Evolutionary conservation across 2,888 invertebrate species (phyloP).

Genomic region (Antheraea assamensis): DNA sequence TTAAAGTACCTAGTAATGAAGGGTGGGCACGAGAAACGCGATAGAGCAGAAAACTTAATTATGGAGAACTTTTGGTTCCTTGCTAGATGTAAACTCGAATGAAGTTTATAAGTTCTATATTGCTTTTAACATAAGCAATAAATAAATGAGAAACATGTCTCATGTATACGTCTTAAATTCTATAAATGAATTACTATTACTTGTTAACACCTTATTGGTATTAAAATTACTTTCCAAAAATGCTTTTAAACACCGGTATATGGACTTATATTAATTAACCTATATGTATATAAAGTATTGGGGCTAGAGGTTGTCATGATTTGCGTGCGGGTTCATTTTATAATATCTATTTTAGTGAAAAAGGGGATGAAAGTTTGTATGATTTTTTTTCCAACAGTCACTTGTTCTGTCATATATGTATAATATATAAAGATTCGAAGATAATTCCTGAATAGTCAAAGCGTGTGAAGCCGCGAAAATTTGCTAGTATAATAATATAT

Average conservation of each 20-base stretch:
- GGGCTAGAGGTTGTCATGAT: too few relatives aligned
- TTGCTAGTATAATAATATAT: too few relatives aligned
- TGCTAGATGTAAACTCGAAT: background rate
- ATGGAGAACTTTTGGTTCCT: background rate
- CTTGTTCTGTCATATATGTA: too few relatives aligned
- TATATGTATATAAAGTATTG: too few relatives aligned
- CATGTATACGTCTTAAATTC: background rate
- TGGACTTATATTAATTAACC: background rate
- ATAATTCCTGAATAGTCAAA: too few relatives aligned
- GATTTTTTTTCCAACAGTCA: too few relatives aligned
- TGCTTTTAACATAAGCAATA: background rate
- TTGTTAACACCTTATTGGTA: background rate
- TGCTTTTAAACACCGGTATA: background rate
- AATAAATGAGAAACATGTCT: background rate
- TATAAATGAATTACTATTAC: background rate
- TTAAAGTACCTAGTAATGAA: background rate
- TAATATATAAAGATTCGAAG: too few relatives aligned
- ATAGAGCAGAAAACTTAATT: background rate
- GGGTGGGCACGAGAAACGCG: background rate
- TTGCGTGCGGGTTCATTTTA: too few relatives aligned
- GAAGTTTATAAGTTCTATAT: background rate
- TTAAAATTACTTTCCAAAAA: background rate
- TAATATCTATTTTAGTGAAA: too few relatives aligned
- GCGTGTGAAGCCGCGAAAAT: too few relatives aligned
- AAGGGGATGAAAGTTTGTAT: too few relatives aligned